Percentiles rank a stretch among this genome's conserved stretches.
These are phyloP conservation scores for Thunnus albacares DNA, from an alignment of 2,797 vertebrate genomes.

Conservation along the genomic window DNA sequence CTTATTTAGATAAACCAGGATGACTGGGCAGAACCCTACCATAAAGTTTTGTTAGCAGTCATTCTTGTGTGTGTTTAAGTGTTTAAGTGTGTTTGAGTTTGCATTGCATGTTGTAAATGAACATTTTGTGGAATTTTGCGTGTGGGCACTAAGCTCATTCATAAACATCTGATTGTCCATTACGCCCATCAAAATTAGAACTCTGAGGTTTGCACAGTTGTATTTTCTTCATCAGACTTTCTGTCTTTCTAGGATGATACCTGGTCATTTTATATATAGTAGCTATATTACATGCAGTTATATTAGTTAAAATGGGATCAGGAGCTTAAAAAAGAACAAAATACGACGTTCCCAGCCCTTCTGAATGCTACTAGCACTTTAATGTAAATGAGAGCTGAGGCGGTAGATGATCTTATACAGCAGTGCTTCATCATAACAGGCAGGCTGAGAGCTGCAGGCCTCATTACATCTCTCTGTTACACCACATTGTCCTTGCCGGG, in stretches of 20 bases:
- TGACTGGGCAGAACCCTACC: constrained; percentile 51
- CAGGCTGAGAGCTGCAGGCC: constrained; percentile 42
- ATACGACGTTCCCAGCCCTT: no score
- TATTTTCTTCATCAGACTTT: background rate
- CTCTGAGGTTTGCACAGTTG: background rate
- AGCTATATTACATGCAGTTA: background rate
- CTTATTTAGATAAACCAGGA: constrained; percentile 71
- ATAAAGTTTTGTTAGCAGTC: constrained; percentile 62
- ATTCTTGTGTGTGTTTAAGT: constrained; percentile 31
- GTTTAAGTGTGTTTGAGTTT: constrained; percentile 46
- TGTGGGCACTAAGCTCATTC: constrained; percentile 31
- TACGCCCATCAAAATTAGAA: constrained; percentile 19
- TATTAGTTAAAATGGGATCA: background rate
- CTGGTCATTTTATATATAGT: no score
- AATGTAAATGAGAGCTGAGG: constrained; percentile 45
- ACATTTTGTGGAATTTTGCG: constrained; percentile 33
- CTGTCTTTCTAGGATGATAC: background rate
- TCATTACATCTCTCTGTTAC: constrained; percentile 49
- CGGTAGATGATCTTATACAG: constrained; percentile 50
- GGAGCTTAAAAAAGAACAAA: background rate
- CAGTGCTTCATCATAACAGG: constrained; percentile 24
- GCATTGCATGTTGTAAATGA: constrained; percentile 41
- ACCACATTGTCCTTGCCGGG: constrained; percentile 60
- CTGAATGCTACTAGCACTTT: background rate
- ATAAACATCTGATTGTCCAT: constrained; percentile 16